Conservation (phyloP, 53 echinoderm and acorn worm species). For the Arbacia lixula region DNA sequence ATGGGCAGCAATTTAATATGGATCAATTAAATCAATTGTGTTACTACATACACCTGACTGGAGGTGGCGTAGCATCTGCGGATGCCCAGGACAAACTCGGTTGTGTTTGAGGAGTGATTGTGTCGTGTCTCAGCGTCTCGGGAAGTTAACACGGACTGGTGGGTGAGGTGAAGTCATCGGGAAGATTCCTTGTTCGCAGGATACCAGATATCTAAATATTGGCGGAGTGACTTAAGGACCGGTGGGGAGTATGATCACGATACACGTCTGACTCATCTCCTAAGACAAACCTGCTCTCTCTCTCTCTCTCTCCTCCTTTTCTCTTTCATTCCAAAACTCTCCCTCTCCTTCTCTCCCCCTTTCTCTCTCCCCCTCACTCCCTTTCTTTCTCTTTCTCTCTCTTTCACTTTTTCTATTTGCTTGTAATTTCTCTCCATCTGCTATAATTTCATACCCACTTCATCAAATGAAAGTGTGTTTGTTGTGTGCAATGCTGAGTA, state of each 20-base stretch:
- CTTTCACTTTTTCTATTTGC: no score
- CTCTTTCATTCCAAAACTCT: neutral
- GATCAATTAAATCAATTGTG: constrained; percentile 51
- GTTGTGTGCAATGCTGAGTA: no score
- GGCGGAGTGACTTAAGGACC: constrained; percentile 15
- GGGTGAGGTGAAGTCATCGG: neutral
- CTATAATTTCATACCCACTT: no score
- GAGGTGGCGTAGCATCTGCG: no score
- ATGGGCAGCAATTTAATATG: constrained; percentile 49
- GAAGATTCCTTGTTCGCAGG: constrained; percentile 14
- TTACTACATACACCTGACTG: constrained; percentile 37
- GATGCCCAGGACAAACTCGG: no score
- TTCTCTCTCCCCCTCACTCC: neutral
- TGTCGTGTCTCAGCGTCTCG: no score
- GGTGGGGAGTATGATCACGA: neutral
- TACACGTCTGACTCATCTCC: constrained; percentile 16
- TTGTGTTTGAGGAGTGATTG: no score
- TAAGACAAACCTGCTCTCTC: neutral
- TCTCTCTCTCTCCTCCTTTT: neutral
- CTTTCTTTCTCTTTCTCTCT: neutral
- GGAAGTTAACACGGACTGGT: no score
- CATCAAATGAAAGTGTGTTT: no score
- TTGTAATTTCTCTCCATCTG: no score
- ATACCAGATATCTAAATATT: constrained; percentile 31
- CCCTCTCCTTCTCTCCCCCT: neutral